Evolutionary conservation across 2,113 vertebrate species (phyloP), one percentile per base, ranked within the genome.

Genomic region (Anguilla japonica): DNA sequence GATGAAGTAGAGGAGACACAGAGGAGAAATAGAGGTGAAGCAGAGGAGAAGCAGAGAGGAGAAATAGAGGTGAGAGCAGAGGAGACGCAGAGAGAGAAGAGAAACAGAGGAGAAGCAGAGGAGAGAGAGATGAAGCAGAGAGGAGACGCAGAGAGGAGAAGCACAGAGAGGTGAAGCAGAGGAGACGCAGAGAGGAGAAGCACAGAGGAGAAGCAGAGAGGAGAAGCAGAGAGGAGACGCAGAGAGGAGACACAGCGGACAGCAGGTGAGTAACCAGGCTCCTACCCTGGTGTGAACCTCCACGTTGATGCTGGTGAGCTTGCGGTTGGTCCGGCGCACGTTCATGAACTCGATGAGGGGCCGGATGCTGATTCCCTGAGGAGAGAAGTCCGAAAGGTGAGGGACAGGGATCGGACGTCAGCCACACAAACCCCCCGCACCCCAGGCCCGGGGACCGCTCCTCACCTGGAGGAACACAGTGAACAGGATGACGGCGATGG

Each of bases 381-480:
- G 88, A 91, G n/a, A 75, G 9, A 22, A n/a, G 63, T 0, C 6
- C 20, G 14, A 26, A 2, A n/a, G 20, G 43, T 60, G 57, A 60
- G 85, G 0, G 7, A 0, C 34, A 41, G 56, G 40, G 6, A 79
- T 18, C 43, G 43, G 4, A 9, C 43, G 50, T 53, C 11, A 1
- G 50, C 50, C 16, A 60, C 14, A 67, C 9, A 83, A 78, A 8
- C 56, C 43, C 43, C 8, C 1, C 11, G 1, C 39, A 15, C 14
- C 39, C 79, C 1, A 1, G 71, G n/a, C 9, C 3, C n/a, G n/a
- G 71, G n/a, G 20, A 56, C 26, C 22, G 7, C 5, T 1, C 82
- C 34, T 81, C 89, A 99, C 98, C 97, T 99, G 97, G 88, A 99
- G 95, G 90, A 99, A 99, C 87, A 99, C 98, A 0, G 98, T 99